A percentile compares a stretch with the other conserved stretches of the same genome.
These are phyloP conservation scores for Anolis carolinensis DNA, from an alignment of 2,113 vertebrate species.

Conservation along the genomic window DNA sequence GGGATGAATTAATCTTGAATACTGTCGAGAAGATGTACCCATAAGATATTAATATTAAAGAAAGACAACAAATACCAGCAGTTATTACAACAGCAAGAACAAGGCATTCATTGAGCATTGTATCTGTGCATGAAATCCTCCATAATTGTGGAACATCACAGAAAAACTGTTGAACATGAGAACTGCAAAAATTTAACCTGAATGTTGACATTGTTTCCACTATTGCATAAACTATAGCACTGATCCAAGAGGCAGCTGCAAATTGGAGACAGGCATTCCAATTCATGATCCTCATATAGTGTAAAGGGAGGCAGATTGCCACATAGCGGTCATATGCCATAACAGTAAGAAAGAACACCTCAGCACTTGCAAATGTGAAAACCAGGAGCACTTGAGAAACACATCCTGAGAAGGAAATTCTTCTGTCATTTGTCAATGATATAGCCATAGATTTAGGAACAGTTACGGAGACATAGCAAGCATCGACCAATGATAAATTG, in stretches of 20 bases:
- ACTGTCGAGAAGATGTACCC: not conserved
- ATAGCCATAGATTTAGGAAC: not conserved
- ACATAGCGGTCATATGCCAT: slow-evolving; percentile 19
- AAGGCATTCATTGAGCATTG: not conserved
- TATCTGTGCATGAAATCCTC: too few species aligned
- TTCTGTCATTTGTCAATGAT: not conserved
- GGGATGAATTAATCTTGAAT: not conserved
- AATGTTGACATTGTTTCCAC: not conserved
- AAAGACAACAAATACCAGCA: not conserved
- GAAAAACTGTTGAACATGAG: not conserved
- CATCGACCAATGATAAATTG: not conserved
- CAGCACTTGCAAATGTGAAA: not conserved
- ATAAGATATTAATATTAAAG: not conserved
- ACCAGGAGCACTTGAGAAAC: not conserved
- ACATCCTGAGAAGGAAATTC: not conserved
- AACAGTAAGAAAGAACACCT: not conserved
- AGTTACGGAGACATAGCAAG: not conserved
- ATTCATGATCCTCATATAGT: not conserved
- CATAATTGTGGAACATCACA: too few species aligned
- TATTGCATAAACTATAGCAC: not conserved
- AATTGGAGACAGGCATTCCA: not conserved
- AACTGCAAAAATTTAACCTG: not conserved
- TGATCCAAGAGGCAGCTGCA: slow-evolving; percentile 3
- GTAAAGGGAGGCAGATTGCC: not conserved
- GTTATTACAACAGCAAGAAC: not conserved